Conservation (phyloP, 2,888 invertebrate genomes). For the Drymonia ruficornis region DNA sequence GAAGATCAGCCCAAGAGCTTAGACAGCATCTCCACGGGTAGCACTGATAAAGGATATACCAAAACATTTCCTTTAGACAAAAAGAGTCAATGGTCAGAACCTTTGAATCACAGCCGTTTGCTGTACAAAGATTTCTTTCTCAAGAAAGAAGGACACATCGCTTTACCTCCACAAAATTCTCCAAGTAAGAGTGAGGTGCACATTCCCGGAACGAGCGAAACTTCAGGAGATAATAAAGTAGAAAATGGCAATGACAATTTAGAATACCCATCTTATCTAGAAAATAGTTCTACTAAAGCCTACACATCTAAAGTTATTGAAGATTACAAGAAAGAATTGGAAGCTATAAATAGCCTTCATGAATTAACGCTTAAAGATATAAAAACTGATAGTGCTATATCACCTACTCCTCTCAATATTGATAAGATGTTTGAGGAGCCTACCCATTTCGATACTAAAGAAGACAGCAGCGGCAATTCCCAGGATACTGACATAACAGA, state of each 20-base stretch:
- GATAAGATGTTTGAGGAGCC: slow-evolving; percentile 75
- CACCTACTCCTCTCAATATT: slow-evolving; percentile 74
- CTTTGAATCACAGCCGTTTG: slow-evolving; percentile 75
- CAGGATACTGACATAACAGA: slow-evolving; percentile 41
- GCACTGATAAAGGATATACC: slow-evolving; percentile 57
- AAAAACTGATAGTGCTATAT: slow-evolving; percentile 66
- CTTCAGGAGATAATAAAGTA: slow-evolving; percentile 30
- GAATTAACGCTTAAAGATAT: slow-evolving; percentile 79
- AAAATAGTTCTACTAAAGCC: slow-evolving; percentile 75
- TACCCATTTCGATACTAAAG: slow-evolving; percentile 50
- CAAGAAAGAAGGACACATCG: slow-evolving; percentile 70
- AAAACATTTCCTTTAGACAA: slow-evolving; percentile 54
- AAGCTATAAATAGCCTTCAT: slow-evolving; percentile 77
- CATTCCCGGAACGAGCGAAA: slow-evolving; percentile 47
- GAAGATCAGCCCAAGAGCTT: slow-evolving; percentile 70
- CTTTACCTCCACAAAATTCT: slow-evolving; percentile 70
- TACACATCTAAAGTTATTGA: slow-evolving; percentile 82
- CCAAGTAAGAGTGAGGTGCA: slow-evolving; percentile 53
- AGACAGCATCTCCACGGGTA: slow-evolving; percentile 58
- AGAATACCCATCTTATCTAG: slow-evolving; percentile 75
- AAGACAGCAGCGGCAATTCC: slow-evolving; percentile 44
- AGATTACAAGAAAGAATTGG: slow-evolving; percentile 80
- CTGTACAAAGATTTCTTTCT: slow-evolving; percentile 78
- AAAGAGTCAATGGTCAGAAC: slow-evolving; percentile 61
- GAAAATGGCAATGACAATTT: slow-evolving; percentile 50